Conservation (phyloP, 2,113 vertebrate genomes). For the Piprites chloris region DNA sequence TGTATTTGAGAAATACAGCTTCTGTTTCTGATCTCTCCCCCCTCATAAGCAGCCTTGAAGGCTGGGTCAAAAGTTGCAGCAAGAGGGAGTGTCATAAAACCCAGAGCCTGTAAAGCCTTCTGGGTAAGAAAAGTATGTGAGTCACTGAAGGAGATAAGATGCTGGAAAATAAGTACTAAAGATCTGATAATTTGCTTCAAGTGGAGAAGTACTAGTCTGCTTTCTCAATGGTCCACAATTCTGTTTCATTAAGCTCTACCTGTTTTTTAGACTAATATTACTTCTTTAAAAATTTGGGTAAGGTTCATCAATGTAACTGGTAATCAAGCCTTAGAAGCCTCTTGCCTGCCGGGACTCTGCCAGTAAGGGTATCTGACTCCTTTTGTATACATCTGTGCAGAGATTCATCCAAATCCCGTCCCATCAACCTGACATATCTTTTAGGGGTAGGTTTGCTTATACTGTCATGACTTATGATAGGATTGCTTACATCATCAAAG, state of each 20-base stretch:
- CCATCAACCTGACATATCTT: neutral
- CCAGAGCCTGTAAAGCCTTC: neutral
- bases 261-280: neutral
- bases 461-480: neutral
- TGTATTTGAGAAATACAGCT: neutral
- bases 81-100: neutral
- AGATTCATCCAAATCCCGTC: neutral
- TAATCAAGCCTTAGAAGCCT: neutral
- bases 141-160: neutral
- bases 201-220: neutral
- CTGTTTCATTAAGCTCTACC: neutral
- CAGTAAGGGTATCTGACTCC: neutral
- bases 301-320: neutral
- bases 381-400: neutral
- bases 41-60: neutral
- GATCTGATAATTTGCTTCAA: neutral
- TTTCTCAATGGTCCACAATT: neutral
- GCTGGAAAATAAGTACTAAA: neutral
- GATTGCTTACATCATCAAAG: neutral
- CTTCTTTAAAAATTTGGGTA: neutral
- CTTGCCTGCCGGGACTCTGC: neutral
- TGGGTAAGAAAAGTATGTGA: neutral
- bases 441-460: neutral
- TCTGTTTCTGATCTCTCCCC: neutral
- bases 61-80: neutral